Base-by-base conservation (phyloP, 64 coral and sea anemone species). In the Trachythela sp. region DNA sequence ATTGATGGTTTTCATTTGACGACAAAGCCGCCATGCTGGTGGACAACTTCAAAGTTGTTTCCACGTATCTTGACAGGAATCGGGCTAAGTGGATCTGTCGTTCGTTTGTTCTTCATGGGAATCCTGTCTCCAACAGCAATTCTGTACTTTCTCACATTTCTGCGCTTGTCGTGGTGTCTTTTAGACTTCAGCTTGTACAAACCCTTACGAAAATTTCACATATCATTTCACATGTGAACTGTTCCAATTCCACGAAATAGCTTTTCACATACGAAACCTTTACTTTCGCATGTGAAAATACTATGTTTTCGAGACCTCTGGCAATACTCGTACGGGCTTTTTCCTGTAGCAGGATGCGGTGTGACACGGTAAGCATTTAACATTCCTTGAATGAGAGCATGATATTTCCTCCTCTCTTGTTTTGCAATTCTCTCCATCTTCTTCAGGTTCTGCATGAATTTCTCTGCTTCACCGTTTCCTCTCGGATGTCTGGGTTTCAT, bases 391-490 rank as follows among this genome's bases (percentile, higher is more conserved):
- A 72, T 72, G 3, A 72, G 68, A 72, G 68, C 2, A 35, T 13
- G 68, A 29, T 72, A 72, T 31, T 35, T 72, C 24, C 29, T 72
- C 24, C 24, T 32, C 33, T 72, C 68, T 4, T 72, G 24, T 72
- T 35, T 72, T 72, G 68, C 68, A 72, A 72, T 72, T 29, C 68
- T n/a, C n/a, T n/a, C n/a, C n/a, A n/a, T n/a, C n/a, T n/a, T n/a
- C n/a, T n/a, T n/a, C n/a, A n/a, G n/a, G n/a, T n/a, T n/a, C n/a
- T n/a, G n/a, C n/a, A n/a, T n/a, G n/a, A n/a, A n/a, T n/a, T n/a
- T n/a, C n/a, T n/a, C n/a, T n/a, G n/a, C n/a, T n/a, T n/a, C n/a
- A n/a, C n/a, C n/a, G n/a, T n/a, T n/a, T n/a, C n/a, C n/a, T n/a
- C n/a, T n/a, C n/a, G n/a, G n/a, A n/a, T n/a, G n/a, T n/a, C n/a